phyloP scores from a whole-genome alignment of 2,888 invertebrate species.

The Sinelater perroti region DNA sequence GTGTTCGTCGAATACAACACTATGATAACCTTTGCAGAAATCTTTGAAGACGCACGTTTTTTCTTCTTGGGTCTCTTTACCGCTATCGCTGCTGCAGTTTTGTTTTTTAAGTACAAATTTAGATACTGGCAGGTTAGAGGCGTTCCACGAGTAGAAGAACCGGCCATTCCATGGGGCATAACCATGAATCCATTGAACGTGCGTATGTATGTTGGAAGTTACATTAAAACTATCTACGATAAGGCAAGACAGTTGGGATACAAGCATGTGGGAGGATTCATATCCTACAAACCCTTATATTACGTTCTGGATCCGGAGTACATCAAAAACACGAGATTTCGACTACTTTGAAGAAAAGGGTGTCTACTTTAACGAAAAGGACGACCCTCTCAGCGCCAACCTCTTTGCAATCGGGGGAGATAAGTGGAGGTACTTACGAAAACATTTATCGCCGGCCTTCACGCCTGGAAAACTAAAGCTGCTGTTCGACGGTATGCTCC shows the following conservation, averaged over 20 bases:
- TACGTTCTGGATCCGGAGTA: constrained; percentile 52
- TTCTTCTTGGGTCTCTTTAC: too few relatives aligned
- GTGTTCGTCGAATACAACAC: too few relatives aligned
- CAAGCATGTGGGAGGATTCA: not conserved
- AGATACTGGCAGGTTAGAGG: not conserved
- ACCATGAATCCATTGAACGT: not conserved
- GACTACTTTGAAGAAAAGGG: constrained; percentile 60
- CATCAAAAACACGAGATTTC: constrained; percentile 60
- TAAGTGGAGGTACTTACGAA: constrained; percentile 62
- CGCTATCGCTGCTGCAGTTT: too few relatives aligned
- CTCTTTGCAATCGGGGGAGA: constrained; percentile 55
- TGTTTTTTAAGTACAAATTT: too few relatives aligned
- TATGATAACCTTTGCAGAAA: too few relatives aligned
- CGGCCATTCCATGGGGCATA: not conserved
- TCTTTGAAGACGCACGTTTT: too few relatives aligned
- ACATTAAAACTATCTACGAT: not conserved
- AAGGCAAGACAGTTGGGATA: not conserved
- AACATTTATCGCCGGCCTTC: constrained; percentile 63
- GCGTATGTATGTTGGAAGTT: not conserved
- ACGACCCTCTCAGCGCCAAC: constrained; percentile 55
- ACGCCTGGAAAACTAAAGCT: constrained; percentile 58
- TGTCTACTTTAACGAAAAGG: constrained; percentile 45
- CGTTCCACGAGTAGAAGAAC: not conserved
- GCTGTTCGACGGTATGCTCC: constrained; percentile 59
- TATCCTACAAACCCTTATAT: not conserved